Evolutionary conservation across 2,797 vertebrate genomes (phyloP), one percentile per base, ranked within the genome.

Genomic region (Anomalospiza imberbis): DNA sequence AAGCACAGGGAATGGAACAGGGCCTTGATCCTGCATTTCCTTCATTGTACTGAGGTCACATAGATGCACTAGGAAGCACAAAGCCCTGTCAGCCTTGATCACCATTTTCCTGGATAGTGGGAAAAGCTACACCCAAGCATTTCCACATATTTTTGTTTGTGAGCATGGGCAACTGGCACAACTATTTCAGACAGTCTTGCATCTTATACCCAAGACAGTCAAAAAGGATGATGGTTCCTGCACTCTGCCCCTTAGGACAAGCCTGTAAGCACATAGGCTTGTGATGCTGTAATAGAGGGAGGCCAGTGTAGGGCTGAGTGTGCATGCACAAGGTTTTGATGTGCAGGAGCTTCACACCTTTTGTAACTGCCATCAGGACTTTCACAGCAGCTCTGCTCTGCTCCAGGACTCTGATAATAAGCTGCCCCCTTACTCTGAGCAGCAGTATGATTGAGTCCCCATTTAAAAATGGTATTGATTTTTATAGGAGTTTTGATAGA

Each of bases 381-480:
- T 62, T 26, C 28, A 51, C 36, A 89, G 70, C 65, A 72, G 29
- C 62, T 71, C 71, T 10, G 2, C 19, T 58, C 67, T 68, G 25
- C 47, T 68, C 68, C 44, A 68, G 58, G 47, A 65, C 26, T 57
- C 40, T 48, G 45, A 83, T 66, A 75, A 58, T 74, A 91, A 95
- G 82, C 79, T 91, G 54, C 21, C 36, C 58, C n/a, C 45, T 75
- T 61, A 54, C 72, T 80, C 84, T 80, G 81, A 87, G 54, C 72
- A 55, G 13, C 25, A 36, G 65, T n/a, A 40, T 73, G 89, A 88
- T 81, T 85, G 91, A 96, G 55, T 78, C 79, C 24, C 76, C 70
- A 54, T 91, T 88, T 75, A 16, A 93, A 96, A 94, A 58, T 2
- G 0, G 12, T 88, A 94, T 91, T 96, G 94, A 95, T 95, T 97